These are phyloP conservation scores for Aegithalos caudatus DNA, from an alignment of 2,113 vertebrate species.

Conservation along the genomic window DNA sequence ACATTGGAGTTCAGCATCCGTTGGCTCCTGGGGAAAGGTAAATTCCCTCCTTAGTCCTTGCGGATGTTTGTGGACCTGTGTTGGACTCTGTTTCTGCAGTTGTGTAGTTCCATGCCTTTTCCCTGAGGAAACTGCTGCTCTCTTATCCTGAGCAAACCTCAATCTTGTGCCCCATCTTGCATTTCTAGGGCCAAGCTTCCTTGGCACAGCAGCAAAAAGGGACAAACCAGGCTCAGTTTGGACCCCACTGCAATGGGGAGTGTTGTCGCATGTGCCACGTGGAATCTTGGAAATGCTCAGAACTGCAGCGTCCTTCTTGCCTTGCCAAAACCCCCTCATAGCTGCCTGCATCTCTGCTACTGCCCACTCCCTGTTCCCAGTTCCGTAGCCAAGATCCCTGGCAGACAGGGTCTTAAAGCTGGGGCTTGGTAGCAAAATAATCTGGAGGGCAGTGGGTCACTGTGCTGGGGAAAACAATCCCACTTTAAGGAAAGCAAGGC, in stretches of 20 bases:
- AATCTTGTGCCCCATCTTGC: neutral
- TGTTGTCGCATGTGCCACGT: fast-evolving
- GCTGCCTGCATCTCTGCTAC: neutral
- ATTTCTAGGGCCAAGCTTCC: neutral
- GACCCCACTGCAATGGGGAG: fast-evolving
- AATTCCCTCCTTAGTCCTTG: neutral
- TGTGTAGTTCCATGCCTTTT: neutral
- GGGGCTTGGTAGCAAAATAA: neutral
- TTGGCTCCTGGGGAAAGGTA: neutral
- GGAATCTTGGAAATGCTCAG: neutral
- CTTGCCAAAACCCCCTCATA: neutral
- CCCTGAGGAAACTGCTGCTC: neutral
- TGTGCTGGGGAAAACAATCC: neutral
- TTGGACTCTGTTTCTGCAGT: neutral
- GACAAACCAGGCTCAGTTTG: neutral
- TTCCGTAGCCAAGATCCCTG: neutral
- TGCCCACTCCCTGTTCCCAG: neutral
- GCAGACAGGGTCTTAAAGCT: neutral
- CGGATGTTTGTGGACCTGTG: fast-evolving
- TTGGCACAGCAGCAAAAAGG: neutral
- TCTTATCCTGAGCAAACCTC: neutral
- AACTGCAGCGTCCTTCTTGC: neutral
- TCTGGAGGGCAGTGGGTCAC: fast-evolving
- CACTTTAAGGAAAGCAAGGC: fast-evolving
- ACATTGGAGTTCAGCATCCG: fast-evolving